These are phyloP conservation scores for Apis cerana DNA, from an alignment of 1,140 invertebrate species.

Conservation along the genomic window DNA sequence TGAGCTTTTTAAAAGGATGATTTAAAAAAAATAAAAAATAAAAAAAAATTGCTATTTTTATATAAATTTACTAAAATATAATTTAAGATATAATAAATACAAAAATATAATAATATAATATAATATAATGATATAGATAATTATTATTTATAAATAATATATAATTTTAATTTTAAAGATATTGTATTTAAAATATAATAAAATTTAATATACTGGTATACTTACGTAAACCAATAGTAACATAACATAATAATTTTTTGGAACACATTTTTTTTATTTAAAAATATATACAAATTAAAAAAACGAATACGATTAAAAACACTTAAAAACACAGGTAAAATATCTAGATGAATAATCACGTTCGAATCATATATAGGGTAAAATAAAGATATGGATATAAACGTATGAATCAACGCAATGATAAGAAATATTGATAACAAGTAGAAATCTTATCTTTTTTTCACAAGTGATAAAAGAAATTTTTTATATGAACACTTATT, in stretches of 20 bases:
- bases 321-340: not conserved
- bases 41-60: too few relatives aligned
- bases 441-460: constrained; percentile 58
- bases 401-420: constrained; percentile 61
- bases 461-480: constrained; percentile 58
- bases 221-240: constrained; percentile 76
- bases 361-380: not conserved
- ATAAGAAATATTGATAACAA: constrained; percentile 63
- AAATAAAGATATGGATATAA: not conserved
- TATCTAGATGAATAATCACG: not conserved
- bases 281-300: not conserved
- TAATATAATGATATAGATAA: too few relatives aligned
- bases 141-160: not conserved
- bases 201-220: constrained; percentile 50
- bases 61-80: too few relatives aligned
- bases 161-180: not conserved
- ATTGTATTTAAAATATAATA: not conserved
- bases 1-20: too few relatives aligned
- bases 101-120: not conserved
- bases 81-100: too few relatives aligned
- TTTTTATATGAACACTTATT: not conserved
- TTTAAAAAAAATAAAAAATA: too few relatives aligned
- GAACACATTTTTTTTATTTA: constrained; percentile 59
- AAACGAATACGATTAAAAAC: not conserved
- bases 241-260: constrained; percentile 69